Conservation (phyloP, 2,797 vertebrate genomes). For the Echeneis naucrates region DNA sequence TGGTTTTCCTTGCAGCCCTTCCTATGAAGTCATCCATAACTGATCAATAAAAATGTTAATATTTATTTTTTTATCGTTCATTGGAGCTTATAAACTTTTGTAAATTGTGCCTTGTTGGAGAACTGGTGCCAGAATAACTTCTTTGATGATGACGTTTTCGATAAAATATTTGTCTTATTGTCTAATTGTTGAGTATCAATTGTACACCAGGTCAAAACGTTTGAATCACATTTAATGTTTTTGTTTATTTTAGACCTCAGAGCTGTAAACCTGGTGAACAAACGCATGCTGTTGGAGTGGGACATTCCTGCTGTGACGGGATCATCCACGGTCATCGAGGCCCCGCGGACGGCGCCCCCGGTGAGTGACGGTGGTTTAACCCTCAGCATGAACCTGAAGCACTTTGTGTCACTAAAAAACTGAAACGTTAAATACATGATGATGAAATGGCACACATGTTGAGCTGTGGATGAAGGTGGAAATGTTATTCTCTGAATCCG, state of each 20-base stretch:
- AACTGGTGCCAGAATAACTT: too few species aligned
- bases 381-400: too few species aligned
- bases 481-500: too few species aligned
- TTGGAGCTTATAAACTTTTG: not conserved
- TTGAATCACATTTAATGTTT: not conserved
- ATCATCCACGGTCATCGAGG: conserved; percentile 91
- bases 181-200: too few species aligned
- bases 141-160: too few species aligned
- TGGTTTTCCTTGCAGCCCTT: not conserved
- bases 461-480: too few species aligned
- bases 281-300: conserved; percentile 87
- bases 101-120: too few species aligned
- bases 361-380: conserved; percentile 67
- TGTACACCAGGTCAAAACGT: too few species aligned
- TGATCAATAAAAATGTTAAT: not conserved
- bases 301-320: conserved; percentile 91
- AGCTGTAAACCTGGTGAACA: conserved; percentile 84
- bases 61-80: not conserved
- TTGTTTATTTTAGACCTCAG: conserved; percentile 27
- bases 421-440: too few species aligned
- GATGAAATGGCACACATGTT: too few species aligned
- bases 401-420: too few species aligned
- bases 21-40: not conserved
- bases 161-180: too few species aligned
- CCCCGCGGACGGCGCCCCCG: conserved; percentile 79